These are phyloP conservation scores for Trichacis sp. DNA, from an alignment of 2,888 invertebrate species.

Conservation along the genomic window DNA sequence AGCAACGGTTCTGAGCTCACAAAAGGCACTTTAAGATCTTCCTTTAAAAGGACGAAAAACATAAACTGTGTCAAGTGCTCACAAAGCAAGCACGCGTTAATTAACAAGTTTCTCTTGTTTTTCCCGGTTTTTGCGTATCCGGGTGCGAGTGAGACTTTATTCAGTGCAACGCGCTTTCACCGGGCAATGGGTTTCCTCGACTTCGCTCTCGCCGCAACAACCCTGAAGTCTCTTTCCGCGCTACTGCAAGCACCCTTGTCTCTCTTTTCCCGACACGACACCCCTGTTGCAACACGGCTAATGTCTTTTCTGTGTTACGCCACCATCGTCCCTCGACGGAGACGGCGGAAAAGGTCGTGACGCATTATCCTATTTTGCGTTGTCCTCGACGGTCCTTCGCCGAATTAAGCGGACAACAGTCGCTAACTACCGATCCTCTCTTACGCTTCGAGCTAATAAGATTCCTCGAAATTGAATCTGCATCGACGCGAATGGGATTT, in stretches of 20 bases:
- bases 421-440: slow-evolving; percentile 24
- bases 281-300: slow-evolving; percentile 57
- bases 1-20: too few relatives aligned
- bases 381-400: slow-evolving; percentile 44
- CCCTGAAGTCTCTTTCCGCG: slow-evolving; percentile 42
- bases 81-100: neutral
- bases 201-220: slow-evolving; percentile 51
- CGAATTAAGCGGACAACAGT: slow-evolving; percentile 51
- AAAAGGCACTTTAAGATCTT: too few relatives aligned
- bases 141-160: slow-evolving; percentile 19
- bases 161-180: slow-evolving; percentile 38
- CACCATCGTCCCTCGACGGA: slow-evolving; percentile 59
- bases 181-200: slow-evolving; percentile 54
- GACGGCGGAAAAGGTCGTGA: slow-evolving; percentile 48
- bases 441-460: slow-evolving; percentile 23
- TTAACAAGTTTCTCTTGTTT: neutral
- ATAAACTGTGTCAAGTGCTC: neutral
- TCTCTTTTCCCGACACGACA: slow-evolving; percentile 42
- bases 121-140: neutral
- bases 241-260: slow-evolving; percentile 44
- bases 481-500: neutral
- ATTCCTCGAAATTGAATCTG: neutral
- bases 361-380: slow-evolving; percentile 62
- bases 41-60: neutral
- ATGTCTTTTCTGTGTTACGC: slow-evolving; percentile 69